phyloP scores from a whole-genome alignment of 37 sponge, comb jelly and placozoan genomes.

The Petrosia ficiformis region DNA sequence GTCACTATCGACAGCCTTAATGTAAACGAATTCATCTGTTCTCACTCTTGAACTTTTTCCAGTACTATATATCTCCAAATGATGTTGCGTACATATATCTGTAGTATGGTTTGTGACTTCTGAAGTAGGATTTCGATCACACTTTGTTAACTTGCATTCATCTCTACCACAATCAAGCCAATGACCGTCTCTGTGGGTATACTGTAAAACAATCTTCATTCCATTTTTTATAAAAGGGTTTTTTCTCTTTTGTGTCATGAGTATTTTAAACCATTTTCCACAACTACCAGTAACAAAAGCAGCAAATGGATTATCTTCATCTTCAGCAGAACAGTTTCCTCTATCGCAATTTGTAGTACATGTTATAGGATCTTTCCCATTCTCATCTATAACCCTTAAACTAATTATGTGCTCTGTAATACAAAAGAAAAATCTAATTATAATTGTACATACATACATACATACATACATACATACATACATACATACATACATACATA shows the following conservation, averaged over 20 bases:
- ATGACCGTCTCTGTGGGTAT: neutral
- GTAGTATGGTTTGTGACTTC: neutral
- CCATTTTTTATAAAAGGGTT: slow-evolving; percentile 5
- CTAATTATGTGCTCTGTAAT: no score
- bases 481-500: no score
- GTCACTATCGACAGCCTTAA: neutral
- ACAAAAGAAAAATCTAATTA: no score
- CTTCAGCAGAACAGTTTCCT: no score
- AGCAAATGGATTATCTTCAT: no score
- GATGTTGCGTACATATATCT: neutral
- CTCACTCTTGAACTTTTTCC: neutral
- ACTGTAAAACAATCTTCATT: neutral
- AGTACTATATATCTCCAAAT: neutral
- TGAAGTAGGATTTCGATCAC: neutral
- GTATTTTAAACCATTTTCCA: neutral
- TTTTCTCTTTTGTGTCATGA: neutral
- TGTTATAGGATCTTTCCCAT: no score
- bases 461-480: no score
- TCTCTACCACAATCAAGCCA: slow-evolving; percentile 8
- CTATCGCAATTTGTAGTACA: no score
- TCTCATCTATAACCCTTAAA: no score
- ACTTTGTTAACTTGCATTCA: neutral
- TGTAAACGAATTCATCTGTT: neutral
- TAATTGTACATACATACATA: no score
- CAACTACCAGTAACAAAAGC: no score